A percentile compares a stretch with the other conserved stretches of the same genome.
Conservation (phyloP, 2,888 invertebrate species). For the Drosophila greeni region DNA sequence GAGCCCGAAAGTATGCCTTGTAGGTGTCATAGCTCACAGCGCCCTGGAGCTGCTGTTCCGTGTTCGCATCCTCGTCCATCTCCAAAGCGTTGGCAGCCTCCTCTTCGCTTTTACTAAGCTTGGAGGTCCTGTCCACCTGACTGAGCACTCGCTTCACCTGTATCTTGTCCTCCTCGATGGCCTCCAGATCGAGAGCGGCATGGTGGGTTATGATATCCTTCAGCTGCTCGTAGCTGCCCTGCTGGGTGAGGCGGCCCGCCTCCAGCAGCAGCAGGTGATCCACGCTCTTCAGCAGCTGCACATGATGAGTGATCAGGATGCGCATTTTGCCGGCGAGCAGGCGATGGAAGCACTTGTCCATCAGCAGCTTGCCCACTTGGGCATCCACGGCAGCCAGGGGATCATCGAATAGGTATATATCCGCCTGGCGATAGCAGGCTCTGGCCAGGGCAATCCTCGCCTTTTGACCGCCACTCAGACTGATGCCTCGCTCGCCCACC, state of each 20-base stretch:
- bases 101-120: slow-evolving; percentile 38
- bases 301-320: slow-evolving; percentile 85
- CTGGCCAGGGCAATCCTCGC: slow-evolving; percentile 87
- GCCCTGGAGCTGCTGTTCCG: slow-evolving; percentile 82
- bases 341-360: slow-evolving; percentile 84
- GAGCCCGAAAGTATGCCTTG: slow-evolving; percentile 80
- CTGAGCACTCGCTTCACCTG: slow-evolving; percentile 68
- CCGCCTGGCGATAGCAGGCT: slow-evolving; percentile 85
- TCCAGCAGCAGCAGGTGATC: slow-evolving; percentile 81
- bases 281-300: slow-evolving; percentile 82
- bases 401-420: slow-evolving; percentile 88
- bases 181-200: slow-evolving; percentile 65
- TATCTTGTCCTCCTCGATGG: slow-evolving; percentile 61
- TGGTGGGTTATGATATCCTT: slow-evolving; percentile 80
- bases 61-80: slow-evolving; percentile 37
- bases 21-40: slow-evolving; percentile 82
- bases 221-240: slow-evolving; percentile 78
- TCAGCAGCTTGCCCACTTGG: slow-evolving; percentile 86
- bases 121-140: slow-evolving; percentile 65
- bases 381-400: slow-evolving; percentile 88
- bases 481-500: slow-evolving; percentile 85
- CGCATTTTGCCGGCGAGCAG: slow-evolving; percentile 83
- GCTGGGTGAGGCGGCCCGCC: slow-evolving; percentile 75
- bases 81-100: slow-evolving; percentile 5
- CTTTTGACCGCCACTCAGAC: slow-evolving; percentile 86